Evolutionary conservation across 2,113 vertebrate genomes (phyloP), one percentile per base, ranked within the genome.

Genomic region (Sylvilagus bachmani): DNA sequence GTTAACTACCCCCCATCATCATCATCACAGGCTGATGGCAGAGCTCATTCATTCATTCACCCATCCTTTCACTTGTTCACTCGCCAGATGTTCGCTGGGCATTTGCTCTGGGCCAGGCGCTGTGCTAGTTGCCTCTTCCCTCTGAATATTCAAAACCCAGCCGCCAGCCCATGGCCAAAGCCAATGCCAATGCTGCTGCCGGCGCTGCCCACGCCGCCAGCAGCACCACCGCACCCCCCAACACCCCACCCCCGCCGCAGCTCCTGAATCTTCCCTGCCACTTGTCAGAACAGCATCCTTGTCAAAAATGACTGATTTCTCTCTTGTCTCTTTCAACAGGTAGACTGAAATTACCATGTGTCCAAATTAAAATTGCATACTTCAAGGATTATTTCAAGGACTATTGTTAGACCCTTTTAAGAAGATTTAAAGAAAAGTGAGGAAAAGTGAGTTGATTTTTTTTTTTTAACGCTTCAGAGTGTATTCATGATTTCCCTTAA

Each of bases 331-430:
- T 98, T 97, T 97, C 97, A 93, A 95, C 98, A 99, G 98, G 98
- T 99, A 99, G 98, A 98, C 97, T 98, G 98, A 98, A 98, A 96
- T 96, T 97, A 97, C 82, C 87, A 92, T 87, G 95, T 90, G 70
- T 94, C 96, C 98, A 90, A 36, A 94, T 98, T 98, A 97, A 97
- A 98, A 95, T 85, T 93, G 86, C 94, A 71, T 97, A 93, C 93
- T 96, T 74, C 89, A 98, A 98, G 97, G 97, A 97, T 89, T 93
- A 93, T 98, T 98, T 98, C 97, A 98, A 98, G 98, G 98, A 98
- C 98, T 98, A 97, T 98, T 99, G 98, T 96, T 98, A 98, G 97
- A 97, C 95, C 97, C 96, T 98, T 98, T 97, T 97, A 96, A 98
- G 97, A 98, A 95, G 90, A 97, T 95, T 97, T 94, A 95, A 96